Evolutionary conservation across 2,888 invertebrate genomes (phyloP), one percentile per base, ranked within the genome.

Genomic region (Formica aserva): DNA sequence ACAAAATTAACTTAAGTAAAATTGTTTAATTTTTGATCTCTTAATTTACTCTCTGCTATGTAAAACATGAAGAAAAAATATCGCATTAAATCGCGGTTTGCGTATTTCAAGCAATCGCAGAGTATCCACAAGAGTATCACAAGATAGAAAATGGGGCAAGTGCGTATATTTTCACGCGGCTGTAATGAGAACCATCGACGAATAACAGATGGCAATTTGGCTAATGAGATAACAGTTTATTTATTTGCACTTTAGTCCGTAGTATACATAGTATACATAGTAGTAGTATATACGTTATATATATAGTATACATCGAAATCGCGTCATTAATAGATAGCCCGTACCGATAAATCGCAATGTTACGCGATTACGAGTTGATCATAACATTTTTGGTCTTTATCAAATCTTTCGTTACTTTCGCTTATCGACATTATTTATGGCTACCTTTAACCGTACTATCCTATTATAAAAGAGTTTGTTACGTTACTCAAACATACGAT

Each of bases 201-300:
- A 72, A 66, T n/a, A 69, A 60, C 6, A 11, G 18, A 22, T n/a
- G 55, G 1, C 9, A 45, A 85, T 66, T 60, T 22, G 18, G 29
- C 4, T n/a, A 74, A 78, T 9, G 35, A 82, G 65, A 55, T 69
- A 77, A 65, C 60, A 71, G 63, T 45, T 87, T 77, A 69, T 83
- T 86, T 72, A 52, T 6, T 26, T 35, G 9, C 4, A 63, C 15
- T 60, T 4, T 11, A 32, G 22, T 71, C 29, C 18, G 9, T 26
- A 48, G 29, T 18, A 22, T 18, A 26, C 4, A 1, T 11, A 48
- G 6, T 48, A 8, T 6, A 18, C 5, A 6, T 48, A 18, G 5
- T 18, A 15, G 15, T 45, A 18, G 48, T n/a, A n/a, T n/a, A 18
- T 45, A n/a, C 8, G n/a, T 48, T 18, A 18, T 15, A 48, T 48